These are phyloP conservation scores for Laupala kohalensis DNA, from an alignment of 1,140 invertebrate genomes.

Conservation along the genomic window DNA sequence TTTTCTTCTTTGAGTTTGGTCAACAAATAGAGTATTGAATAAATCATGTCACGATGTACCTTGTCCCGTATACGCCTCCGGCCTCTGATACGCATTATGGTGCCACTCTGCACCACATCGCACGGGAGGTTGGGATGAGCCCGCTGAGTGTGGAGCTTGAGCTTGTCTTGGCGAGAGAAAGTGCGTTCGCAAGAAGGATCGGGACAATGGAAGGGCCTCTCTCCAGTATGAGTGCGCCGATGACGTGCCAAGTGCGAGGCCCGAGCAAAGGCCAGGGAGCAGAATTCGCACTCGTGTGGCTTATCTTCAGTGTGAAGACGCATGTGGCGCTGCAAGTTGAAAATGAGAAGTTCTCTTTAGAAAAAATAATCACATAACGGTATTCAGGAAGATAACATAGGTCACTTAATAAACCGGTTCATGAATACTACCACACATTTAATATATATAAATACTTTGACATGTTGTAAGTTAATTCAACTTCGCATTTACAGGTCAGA, in stretches of 20 bases:
- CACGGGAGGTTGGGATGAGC: conserved; percentile 4
- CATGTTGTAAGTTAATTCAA: too few relatives aligned
- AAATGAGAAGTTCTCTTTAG: too few relatives aligned
- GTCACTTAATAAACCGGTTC: too few relatives aligned
- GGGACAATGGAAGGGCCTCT: conserved; percentile 29
- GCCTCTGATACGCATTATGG: not conserved
- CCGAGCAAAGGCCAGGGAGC: conserved; percentile 35
- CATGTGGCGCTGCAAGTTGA: not conserved
- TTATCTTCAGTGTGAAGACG: conserved; percentile 34
- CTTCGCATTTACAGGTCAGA: too few relatives aligned
- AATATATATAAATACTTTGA: too few relatives aligned
- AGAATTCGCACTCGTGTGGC: conserved; percentile 30
- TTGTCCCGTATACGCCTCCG: not conserved
- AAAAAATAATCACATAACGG: too few relatives aligned
- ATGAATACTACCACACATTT: too few relatives aligned
- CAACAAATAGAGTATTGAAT: too few relatives aligned
- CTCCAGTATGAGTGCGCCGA: conserved; percentile 37
- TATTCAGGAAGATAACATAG: too few relatives aligned
- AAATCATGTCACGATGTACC: too few relatives aligned
- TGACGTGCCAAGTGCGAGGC: conserved; percentile 34
- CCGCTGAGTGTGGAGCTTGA: conserved; percentile 17
- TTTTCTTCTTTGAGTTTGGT: too few relatives aligned
- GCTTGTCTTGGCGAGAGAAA: conserved; percentile 19
- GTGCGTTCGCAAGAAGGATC: conserved; percentile 16
- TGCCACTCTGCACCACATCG: not conserved